Percentiles rank a stretch among this genome's conserved stretches.
Conservation (phyloP, 2,888 invertebrate species). For the Eurytoma adleriae region DNA sequence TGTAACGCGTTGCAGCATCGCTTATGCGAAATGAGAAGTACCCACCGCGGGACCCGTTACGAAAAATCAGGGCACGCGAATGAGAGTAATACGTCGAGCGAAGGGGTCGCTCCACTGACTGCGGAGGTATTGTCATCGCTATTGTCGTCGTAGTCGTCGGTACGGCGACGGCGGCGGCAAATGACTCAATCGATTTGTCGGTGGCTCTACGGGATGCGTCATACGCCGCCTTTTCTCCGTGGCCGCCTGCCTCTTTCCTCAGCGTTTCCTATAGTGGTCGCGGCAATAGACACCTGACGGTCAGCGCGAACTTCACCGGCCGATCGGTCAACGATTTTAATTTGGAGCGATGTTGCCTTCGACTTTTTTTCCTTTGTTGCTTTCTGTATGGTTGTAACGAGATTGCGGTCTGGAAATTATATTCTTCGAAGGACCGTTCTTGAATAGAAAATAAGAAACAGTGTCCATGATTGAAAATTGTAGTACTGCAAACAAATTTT, state of each 20-base stretch:
- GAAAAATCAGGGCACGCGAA: conserved; percentile 51
- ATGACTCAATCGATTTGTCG: conserved; percentile 49
- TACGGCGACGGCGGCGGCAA: conserved; percentile 3
- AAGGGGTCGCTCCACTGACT: conserved; percentile 35
- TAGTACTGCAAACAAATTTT: too few relatives aligned
- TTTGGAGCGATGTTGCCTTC: not conserved
- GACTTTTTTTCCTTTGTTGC: not conserved
- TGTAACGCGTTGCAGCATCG: too few relatives aligned
- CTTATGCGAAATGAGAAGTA: too few relatives aligned
- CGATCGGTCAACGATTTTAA: not conserved
- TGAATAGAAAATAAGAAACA: too few relatives aligned
- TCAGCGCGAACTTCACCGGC: not conserved
- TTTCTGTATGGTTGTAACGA: not conserved
- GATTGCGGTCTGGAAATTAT: not conserved
- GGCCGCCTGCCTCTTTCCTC: not conserved
- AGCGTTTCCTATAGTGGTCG: not conserved
- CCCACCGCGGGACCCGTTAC: conserved; percentile 18
- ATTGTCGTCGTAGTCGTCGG: conserved; percentile 24
- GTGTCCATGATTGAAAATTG: too few relatives aligned
- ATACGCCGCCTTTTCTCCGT: conserved; percentile 13
- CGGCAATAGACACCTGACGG: not conserved
- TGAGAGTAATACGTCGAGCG: conserved; percentile 28
- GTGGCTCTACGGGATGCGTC: conserved; percentile 30
- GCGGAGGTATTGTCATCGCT: conserved; percentile 47
- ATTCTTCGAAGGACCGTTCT: not conserved